Evolutionary conservation across 2,113 vertebrate genomes (phyloP).

Genomic region (Spermophilus dauricus): DNA sequence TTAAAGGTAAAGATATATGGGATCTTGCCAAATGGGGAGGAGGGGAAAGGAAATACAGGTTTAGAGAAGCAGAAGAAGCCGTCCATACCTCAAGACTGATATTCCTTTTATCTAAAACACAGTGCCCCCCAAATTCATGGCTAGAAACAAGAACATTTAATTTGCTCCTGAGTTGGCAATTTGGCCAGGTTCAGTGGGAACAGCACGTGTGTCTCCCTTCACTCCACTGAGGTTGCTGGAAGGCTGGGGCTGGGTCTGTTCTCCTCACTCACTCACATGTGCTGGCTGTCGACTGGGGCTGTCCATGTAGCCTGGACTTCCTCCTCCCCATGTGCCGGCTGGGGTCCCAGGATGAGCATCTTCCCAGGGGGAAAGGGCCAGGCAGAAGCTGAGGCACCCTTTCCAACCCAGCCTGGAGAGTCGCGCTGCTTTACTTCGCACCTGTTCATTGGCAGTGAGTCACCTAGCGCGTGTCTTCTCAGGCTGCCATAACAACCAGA

Average conservation of each 20-base stretch:
- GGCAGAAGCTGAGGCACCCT: neutral
- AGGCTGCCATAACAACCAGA: neutral
- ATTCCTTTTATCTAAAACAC: conserved; percentile 42
- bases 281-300: neutral
- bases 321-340: neutral
- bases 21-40: neutral
- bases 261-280: neutral
- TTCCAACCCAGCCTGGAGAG: neutral
- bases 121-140: neutral
- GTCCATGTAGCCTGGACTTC: neutral
- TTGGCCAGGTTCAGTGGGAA: neutral
- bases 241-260: neutral
- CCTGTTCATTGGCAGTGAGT: neutral
- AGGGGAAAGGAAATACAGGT: neutral
- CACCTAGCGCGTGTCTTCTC: neutral
- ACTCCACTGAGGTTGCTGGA: neutral
- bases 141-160: conserved; percentile 46
- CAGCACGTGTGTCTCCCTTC: neutral
- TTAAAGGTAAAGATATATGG: neutral
- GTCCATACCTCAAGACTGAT: neutral
- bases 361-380: neutral
- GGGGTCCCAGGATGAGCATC: neutral
- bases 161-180: conserved; percentile 50
- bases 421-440: neutral
- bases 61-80: conserved; percentile 34